phyloP scores from a whole-genome alignment of 1,140 invertebrate species.

The Propsilocerus akamusi region DNA sequence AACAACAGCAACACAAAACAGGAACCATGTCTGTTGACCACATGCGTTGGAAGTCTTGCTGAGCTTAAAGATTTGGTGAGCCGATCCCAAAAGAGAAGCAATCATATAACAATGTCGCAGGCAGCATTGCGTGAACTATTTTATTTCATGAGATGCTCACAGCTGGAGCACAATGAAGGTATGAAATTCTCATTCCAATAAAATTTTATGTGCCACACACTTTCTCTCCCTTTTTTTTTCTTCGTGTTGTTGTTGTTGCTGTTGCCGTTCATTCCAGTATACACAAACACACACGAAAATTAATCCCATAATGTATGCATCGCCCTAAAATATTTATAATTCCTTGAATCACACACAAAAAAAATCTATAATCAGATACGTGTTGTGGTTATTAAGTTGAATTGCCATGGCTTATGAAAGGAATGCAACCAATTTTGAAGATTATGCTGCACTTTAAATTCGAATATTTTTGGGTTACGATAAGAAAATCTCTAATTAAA shows the following conservation, averaged over 20 bases:
- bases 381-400: no score
- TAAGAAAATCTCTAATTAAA: slow-evolving; percentile 2
- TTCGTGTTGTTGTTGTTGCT: no score
- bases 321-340: no score
- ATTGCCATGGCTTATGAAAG: no score
- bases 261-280: background rate
- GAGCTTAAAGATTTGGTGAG: slow-evolving; percentile 58
- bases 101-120: slow-evolving; percentile 35
- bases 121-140: slow-evolving; percentile 60
- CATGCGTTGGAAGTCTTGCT: slow-evolving; percentile 63
- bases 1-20: slow-evolving; percentile 14
- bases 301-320: no score
- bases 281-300: background rate
- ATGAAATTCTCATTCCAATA: slow-evolving; percentile 5
- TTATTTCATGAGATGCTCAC: slow-evolving; percentile 82
- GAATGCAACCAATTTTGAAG: no score
- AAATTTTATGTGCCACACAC: no score
- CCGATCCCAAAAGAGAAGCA: slow-evolving; percentile 30
- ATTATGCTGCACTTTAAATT: no score
- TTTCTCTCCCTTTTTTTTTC: background rate
- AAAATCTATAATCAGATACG: no score
- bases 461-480: no score
- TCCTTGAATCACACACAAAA: no score
- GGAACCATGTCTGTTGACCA: slow-evolving; percentile 53
- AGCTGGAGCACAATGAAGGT: slow-evolving; percentile 34